Conservation (phyloP, 2,113 vertebrate genomes). For the Tylochromis polylepis region DNA sequence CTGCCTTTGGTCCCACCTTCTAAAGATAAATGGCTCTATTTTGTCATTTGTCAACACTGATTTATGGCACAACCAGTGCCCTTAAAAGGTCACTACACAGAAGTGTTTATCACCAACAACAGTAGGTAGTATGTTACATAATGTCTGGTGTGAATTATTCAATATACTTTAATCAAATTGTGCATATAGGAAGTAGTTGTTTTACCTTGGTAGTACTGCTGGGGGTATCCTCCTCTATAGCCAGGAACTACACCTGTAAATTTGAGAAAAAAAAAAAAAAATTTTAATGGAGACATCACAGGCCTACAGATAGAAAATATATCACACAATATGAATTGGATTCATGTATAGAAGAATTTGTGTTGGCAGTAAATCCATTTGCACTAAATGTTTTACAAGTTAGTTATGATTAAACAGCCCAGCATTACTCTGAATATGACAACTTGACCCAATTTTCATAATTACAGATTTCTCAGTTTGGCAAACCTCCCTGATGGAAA, state of each 20-base stretch:
- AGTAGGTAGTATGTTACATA: not conserved
- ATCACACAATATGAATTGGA: not conserved
- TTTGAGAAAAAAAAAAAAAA: not conserved
- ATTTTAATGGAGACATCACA: not conserved
- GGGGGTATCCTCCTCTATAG: constrained; percentile 66
- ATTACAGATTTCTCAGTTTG: not conserved
- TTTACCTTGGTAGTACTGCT: constrained; percentile 68
- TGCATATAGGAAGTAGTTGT: not conserved
- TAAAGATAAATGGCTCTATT: constrained; percentile 20
- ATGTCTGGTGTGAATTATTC: not conserved
- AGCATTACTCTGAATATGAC: not conserved
- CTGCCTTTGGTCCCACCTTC: not conserved
- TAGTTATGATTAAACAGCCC: not conserved
- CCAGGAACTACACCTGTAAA: constrained; percentile 54
- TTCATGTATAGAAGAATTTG: not conserved
- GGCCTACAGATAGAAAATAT: not conserved
- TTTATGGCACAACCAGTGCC: not conserved
- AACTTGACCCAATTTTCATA: not conserved
- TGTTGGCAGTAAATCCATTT: not conserved
- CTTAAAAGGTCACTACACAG: not conserved
- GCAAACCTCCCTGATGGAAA: not conserved
- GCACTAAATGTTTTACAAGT: not conserved
- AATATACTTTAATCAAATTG: not conserved
- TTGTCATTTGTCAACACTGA: not conserved
- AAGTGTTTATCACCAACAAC: not conserved